These are phyloP conservation scores for Stegodyphus dumicola DNA, from an alignment of 1,140 invertebrate genomes.

Conservation along the genomic window DNA sequence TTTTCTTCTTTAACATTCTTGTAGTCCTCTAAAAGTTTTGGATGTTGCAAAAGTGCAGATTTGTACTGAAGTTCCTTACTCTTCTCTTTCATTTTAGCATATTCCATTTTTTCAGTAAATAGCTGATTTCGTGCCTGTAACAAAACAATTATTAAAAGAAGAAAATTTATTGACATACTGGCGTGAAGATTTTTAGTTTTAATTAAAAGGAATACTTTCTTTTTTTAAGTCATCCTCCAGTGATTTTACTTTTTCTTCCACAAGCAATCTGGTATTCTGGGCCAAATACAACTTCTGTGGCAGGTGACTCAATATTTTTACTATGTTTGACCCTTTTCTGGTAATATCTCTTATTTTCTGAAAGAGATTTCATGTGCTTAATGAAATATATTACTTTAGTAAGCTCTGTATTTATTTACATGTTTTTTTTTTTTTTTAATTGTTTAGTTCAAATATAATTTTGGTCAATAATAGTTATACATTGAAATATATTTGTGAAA, in stretches of 20 bases:
- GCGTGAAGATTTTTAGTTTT: no score
- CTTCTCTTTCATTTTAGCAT: background rate
- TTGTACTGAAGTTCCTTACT: background rate
- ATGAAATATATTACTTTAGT: no score
- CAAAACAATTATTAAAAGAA: background rate
- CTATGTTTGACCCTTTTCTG: background rate
- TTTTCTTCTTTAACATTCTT: background rate
- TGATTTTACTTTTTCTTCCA: background rate
- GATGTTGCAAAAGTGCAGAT: background rate
- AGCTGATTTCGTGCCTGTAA: background rate
- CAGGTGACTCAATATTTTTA: background rate
- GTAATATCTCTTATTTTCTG: background rate
- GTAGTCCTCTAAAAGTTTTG: background rate
- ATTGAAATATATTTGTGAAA: no score
- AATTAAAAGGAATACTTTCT: background rate
- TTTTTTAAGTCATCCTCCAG: background rate
- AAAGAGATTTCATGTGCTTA: background rate
- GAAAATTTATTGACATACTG: no score
- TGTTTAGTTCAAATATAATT: no score
- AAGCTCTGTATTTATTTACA: no score
- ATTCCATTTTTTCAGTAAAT: background rate
- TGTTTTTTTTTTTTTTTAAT: no score
- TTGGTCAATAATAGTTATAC: no score
- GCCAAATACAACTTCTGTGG: background rate
- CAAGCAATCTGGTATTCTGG: background rate